Base-by-base conservation (phyloP, 2,113 vertebrate species). In the Polyodon spathula region DNA sequence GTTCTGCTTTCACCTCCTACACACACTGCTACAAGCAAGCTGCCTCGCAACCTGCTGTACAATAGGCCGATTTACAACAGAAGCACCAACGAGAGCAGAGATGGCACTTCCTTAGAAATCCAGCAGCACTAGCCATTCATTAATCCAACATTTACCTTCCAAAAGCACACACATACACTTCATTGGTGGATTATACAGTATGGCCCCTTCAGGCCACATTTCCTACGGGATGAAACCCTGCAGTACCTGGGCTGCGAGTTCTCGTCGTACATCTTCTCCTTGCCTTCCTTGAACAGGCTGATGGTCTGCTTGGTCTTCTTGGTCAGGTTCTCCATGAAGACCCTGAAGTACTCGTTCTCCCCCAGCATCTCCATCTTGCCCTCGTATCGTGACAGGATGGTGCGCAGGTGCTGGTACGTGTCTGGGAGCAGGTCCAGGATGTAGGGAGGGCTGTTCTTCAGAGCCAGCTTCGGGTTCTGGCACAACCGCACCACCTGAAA, bases 301-400 rank as follows among this genome's bases (percentile, higher is more conserved):
- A 97, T 97, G 66, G 95, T 98, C 83, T 99, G 96, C 77, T 98
- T 98, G 68, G 94, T 98, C 78, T 99, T 99, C 74, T 98, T 97
- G 71, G 93, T 93, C 61, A 99, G 70, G 78, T 99, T 99, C 71
- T 99, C 96, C 93, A 99, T 94, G 80, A 99, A 98, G 52, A 99
- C 94, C 0, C 96, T 86, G 73, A 99, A 99, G 63, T 97, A 99
- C 72, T 98, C 95, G 0, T 97, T 99, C 57, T 99, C 96, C 6
- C 95, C 95, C 51, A 99, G 76, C 1, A 85, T 95, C 69, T 97
- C 96, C 94, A 99, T 98, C 86, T 97, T 98, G 67, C 95, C 94
- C 75, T 99, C 95, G 0, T 99, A 97, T 80, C 95, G 92, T 1
- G 93, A 87, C 65, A 98, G 83, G 78, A 98, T 85, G 73, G 91